Evolutionary conservation across 2,113 vertebrate species (phyloP), one percentile per base, ranked within the genome.

Genomic region (Gopherus flavomarginatus): DNA sequence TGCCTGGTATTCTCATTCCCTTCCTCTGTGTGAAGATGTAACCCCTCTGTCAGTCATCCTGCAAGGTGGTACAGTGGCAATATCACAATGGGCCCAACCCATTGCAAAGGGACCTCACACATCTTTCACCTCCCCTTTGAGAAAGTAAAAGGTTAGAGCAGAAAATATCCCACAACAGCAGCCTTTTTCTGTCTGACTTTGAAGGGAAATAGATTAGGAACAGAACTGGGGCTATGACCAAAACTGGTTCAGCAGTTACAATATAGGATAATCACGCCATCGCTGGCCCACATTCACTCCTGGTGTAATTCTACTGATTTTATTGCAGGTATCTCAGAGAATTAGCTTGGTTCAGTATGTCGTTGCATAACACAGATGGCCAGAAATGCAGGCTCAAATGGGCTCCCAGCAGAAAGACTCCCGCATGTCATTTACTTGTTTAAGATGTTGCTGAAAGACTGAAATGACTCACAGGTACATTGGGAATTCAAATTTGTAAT

Each of bases 81-180:
- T 69, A 93, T 50, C 35, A 21, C 75, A 27, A 5, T 12, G 22
- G 54, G 93, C 59, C 65, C 85, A 80, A 27, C 0, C 1, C n/a
- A 27, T 5, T 8, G 79, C 47, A 89, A 75, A 4, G 86, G 44
- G 29, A 10, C 77, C 50, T 50, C 1, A 0, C 21, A n/a, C 6
- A 69, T 10, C 35, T 11, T 72, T 91, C 69, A 9, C 22, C 7
- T 90, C 29, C 47, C 47, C 80, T 24, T 44, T 14, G 85, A 92
- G 56, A 69, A 54, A 75, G 56, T 27, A 44, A 26, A 56, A 21
- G 42, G 17, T 22, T 27, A 38, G 26, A 29, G 42, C 35, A 26
- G 1, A 5, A 5, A 56, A 52, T 81, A 26, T 49, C 2, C 2
- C 16, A 77, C 38, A 29, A 24, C 0, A 0, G 79, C 54, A 91